Conservation (phyloP, 1,140 invertebrate species). For the Luehdorfia chinensis region DNA sequence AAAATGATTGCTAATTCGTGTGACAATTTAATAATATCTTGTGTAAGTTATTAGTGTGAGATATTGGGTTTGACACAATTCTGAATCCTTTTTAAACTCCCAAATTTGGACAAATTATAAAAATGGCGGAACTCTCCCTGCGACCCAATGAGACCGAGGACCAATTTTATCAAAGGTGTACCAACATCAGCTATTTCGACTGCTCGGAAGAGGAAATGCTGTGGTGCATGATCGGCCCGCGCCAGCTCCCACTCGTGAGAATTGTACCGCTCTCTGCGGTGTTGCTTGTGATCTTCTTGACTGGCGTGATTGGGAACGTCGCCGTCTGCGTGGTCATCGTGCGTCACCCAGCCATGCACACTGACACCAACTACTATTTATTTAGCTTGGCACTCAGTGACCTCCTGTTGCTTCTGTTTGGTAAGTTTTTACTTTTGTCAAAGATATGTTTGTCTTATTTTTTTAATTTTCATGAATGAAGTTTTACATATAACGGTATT, state of each 20-base stretch:
- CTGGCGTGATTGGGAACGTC: constrained; percentile 92
- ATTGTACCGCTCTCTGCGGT: constrained; percentile 83
- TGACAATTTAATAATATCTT: too few species aligned
- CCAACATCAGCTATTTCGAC: constrained; percentile 69
- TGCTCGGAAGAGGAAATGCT: constrained; percentile 75
- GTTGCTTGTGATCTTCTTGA: constrained; percentile 89
- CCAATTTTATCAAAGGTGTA: constrained; percentile 49
- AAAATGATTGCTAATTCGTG: too few species aligned
- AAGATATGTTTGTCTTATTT: too few species aligned
- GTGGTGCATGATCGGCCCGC: constrained; percentile 70
- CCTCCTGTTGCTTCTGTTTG: constrained; percentile 84
- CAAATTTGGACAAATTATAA: too few species aligned
- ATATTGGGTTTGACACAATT: too few species aligned
- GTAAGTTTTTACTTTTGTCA: too few species aligned
- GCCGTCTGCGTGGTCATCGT: constrained; percentile 93
- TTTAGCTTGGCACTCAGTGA: constrained; percentile 91
- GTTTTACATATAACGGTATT: too few species aligned
- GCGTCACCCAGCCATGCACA: constrained; percentile 88
- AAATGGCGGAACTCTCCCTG: constrained; percentile 44
- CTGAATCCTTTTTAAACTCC: too few species aligned
- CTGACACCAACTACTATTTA: constrained; percentile 94
- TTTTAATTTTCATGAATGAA: too few species aligned
- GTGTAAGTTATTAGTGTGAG: too few species aligned
- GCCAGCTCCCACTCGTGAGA: constrained; percentile 66
- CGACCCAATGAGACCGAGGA: constrained; percentile 42